A percentile compares a stretch with the other conserved stretches of the same genome.
Conservation (phyloP, 1,140 invertebrate species). For the Oscheius sp. region DNA sequence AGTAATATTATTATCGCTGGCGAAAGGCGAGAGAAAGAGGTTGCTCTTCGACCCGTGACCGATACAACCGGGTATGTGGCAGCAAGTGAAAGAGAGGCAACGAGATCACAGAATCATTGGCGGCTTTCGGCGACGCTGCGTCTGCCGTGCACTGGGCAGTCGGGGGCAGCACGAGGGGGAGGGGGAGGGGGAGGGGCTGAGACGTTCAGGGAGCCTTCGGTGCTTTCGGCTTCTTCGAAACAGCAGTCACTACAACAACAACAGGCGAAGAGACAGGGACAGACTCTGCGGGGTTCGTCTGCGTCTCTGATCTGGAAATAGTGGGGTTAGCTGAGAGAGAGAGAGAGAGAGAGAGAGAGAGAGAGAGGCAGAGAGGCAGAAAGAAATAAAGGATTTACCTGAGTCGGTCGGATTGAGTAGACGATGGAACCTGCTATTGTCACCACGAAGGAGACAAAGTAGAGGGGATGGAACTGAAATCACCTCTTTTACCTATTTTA, state of each 20-base stretch:
- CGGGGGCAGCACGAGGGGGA: neutral
- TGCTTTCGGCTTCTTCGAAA: conserved; percentile 33
- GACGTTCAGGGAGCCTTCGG: conserved; percentile 35
- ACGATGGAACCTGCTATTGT: conserved; percentile 52
- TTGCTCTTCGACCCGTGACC: neutral
- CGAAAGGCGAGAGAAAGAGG: neutral
- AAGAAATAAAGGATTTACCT: conserved; percentile 1
- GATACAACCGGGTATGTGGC: neutral
- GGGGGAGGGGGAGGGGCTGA: neutral
- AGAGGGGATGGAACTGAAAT: conserved; percentile 56
- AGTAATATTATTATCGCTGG: neutral
- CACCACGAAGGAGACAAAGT: conserved; percentile 57
- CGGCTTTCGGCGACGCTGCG: neutral
- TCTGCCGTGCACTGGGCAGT: conserved; percentile 10
- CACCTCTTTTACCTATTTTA: conserved; percentile 20
- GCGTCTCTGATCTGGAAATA: conserved; percentile 28
- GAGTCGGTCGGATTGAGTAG: conserved; percentile 47
- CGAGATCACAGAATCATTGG: neutral
- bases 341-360: neutral
- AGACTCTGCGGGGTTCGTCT: conserved; percentile 38
- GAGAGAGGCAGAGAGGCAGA: neutral
- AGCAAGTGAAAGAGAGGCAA: neutral
- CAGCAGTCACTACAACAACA: conserved; percentile 41
- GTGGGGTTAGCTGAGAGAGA: neutral
- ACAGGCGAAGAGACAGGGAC: conserved; percentile 39